Evolutionary conservation across 2,888 invertebrate species (phyloP).

Genomic region (Crematogaster levior): DNA sequence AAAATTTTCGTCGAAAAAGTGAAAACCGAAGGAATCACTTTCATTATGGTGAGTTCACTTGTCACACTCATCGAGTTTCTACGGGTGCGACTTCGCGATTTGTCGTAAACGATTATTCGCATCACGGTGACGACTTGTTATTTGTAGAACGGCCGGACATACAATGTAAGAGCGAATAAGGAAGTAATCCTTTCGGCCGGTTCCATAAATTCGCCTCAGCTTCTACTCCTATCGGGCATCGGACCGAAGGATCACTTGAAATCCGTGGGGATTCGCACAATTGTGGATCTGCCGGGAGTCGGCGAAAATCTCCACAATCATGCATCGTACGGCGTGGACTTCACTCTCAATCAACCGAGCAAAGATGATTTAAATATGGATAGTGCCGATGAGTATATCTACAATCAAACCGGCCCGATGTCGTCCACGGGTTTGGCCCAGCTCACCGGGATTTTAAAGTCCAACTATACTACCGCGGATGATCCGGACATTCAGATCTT

Average conservation of each 20-base stretch:
- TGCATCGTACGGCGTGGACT: constrained; percentile 88
- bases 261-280: constrained; percentile 87
- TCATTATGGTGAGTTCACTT: constrained; percentile 80
- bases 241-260: constrained; percentile 88
- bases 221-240: constrained; percentile 90
- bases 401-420: constrained; percentile 88
- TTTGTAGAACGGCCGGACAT: constrained; percentile 68
- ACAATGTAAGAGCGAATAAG: constrained; percentile 68
- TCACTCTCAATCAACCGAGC: constrained; percentile 86
- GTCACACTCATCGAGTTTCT: background rate
- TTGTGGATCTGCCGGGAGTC: constrained; percentile 89
- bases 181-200: constrained; percentile 89
- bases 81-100: background rate
- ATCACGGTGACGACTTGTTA: background rate
- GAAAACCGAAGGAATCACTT: constrained; percentile 87
- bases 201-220: constrained; percentile 89
- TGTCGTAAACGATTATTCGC: too few relatives aligned
- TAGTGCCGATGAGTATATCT: constrained; percentile 86
- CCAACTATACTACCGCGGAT: constrained; percentile 87
- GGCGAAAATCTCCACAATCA: constrained; percentile 91
- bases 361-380: constrained; percentile 86
- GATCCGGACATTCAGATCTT: constrained; percentile 90
- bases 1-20: constrained; percentile 80
- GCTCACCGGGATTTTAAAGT: constrained; percentile 89
- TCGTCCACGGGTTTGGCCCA: constrained; percentile 89